Base-by-base conservation (phyloP, 2,888 invertebrate species). In the Sialis fuliginosa region DNA sequence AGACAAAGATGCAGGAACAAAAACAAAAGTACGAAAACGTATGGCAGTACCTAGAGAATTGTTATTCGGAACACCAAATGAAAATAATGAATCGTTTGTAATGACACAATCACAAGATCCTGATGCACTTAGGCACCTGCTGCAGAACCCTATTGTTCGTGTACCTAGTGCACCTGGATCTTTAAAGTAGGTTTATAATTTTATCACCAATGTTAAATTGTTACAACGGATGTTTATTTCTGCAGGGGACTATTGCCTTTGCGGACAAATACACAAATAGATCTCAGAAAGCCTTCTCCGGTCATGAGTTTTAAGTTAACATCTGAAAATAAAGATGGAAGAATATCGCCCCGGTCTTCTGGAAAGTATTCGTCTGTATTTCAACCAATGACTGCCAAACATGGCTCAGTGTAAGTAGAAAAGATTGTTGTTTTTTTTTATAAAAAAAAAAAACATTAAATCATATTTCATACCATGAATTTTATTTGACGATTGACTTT, bases 121-220 rank as follows among this genome's bases (percentile, higher is more conserved):
- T 49, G 56, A 58, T 42, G 50, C 52, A 48, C 50, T 60, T 33
- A 51, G 52, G 13, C 35, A 58, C 47, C 49, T 55, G 9, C 59
- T 60, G 59, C 58, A 57, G 32, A 53, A 63, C 51, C 76, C 60
- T 58, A 69, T 68, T 55, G 74, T 68, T 56, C 74, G 71, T 65
- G 74, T 84, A 47, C 83, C 84, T 51, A 83, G 81, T 62, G 81
- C 83, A 40, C 82, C 84, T 5, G 82, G 81, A 53, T 80, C 81
- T 54, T 70, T 84, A 51, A 78, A 81, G 84, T 84, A 66, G 68
- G 64, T 64, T 37, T 35, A 35, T 37, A 10, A 37, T 1, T 37
- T 37, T 10, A 37, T 37, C 22, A 22, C 4, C 22, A 22, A 22
- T 22, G 4, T 22, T 22, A 2, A 22, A 22, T 22, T 22, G 22